phyloP scores from a whole-genome alignment of 2,113 vertebrate species.

The Meles meles region DNA sequence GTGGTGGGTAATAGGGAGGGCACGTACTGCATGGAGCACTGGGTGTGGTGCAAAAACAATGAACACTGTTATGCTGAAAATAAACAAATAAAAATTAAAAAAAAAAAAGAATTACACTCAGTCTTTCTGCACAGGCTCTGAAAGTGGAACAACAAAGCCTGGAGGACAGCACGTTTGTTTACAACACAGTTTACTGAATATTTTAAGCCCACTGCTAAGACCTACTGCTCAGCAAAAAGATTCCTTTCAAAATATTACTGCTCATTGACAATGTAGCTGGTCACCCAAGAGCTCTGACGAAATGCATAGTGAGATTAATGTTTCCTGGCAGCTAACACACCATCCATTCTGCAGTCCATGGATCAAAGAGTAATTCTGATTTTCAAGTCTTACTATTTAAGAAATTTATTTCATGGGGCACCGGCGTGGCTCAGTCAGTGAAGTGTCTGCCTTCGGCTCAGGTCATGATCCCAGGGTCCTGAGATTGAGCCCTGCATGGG shows the following conservation, averaged over 20 bases:
- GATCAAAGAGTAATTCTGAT: background rate
- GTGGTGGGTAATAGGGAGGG: too few relatives aligned
- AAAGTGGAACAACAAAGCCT: background rate
- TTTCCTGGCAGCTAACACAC: background rate
- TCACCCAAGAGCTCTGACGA: background rate
- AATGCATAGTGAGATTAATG: background rate
- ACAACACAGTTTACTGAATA: background rate
- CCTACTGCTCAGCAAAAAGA: too few relatives aligned
- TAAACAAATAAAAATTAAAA: too few relatives aligned
- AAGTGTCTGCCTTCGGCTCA: background rate
- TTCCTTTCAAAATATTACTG: too few relatives aligned
- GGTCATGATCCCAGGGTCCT: too few relatives aligned
- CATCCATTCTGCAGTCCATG: background rate
- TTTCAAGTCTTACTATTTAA: background rate
- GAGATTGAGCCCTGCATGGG: too few relatives aligned
- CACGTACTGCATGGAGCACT: too few relatives aligned
- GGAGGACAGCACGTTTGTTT: background rate
- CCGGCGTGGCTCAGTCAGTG: background rate
- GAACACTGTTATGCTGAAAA: too few relatives aligned
- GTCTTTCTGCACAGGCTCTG: background rate
- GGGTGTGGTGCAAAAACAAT: too few relatives aligned
- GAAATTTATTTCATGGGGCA: background rate
- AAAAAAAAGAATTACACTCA: background rate
- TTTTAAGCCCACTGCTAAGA: too few relatives aligned
- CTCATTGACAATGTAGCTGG: background rate